A percentile compares a stretch with the other conserved stretches of the same genome.
phyloP scores from a whole-genome alignment of 2,888 invertebrate species.

The Seira sanloemensis region DNA sequence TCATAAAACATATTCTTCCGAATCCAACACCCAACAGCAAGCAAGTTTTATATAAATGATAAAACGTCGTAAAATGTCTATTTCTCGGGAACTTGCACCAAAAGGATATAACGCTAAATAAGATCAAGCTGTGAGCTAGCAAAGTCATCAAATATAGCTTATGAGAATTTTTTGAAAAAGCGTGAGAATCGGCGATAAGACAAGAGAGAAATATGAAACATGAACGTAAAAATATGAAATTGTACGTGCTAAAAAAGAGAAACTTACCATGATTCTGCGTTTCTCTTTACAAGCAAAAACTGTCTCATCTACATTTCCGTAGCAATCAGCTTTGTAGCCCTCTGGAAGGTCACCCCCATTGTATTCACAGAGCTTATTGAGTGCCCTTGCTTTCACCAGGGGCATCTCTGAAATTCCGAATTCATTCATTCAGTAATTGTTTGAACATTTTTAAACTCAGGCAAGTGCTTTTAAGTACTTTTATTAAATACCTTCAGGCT shows the following conservation, averaged over 20 bases:
- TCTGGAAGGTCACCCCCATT: conserved; percentile 82
- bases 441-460: neutral
- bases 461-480: neutral
- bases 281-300: conserved; percentile 89
- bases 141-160: neutral
- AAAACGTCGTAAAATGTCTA: no score
- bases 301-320: conserved; percentile 87
- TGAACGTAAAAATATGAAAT: neutral
- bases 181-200: neutral
- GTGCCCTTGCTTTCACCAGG: conserved; percentile 78
- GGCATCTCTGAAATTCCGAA: conserved; percentile 62
- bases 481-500: conserved; percentile 80
- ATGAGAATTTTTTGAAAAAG: conserved; percentile 10
- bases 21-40: no score
- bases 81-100: no score
- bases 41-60: no score
- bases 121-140: no score
- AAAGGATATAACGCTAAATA: no score
- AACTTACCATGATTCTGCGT: conserved; percentile 84
- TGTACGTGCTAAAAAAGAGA: conserved; percentile 38
- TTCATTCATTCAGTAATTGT: neutral
- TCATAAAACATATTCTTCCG: no score
- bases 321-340: conserved; percentile 87
- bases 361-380: conserved; percentile 85
- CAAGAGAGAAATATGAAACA: no score